Base-by-base conservation (phyloP, 2,888 invertebrate genomes). In the Chelonus formosanus region DNA sequence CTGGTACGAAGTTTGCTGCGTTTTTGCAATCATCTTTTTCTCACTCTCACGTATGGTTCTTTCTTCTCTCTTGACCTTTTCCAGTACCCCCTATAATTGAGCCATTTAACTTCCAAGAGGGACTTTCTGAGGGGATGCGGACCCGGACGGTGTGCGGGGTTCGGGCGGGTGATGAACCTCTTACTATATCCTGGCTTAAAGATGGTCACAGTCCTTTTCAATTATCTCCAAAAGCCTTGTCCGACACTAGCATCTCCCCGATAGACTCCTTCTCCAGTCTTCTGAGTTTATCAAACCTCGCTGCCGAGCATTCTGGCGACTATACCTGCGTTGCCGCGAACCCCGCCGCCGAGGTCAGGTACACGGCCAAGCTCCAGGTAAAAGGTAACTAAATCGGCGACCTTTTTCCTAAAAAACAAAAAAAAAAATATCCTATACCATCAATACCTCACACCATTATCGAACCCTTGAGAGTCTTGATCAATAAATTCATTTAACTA, bases 11-110 rank as follows among this genome's bases (percentile, higher is more conserved):
- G 77, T 55, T 50, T 48, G 54, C 48, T 59, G 45, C 40, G 59
- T 59, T 67, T 66, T 62, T 62, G 52, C 56, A 43, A 62, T 84
- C 84, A 84, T 84, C 86, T 85, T 86, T 86, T 86, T 86, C 84
- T 87, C 84, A 86, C 83, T 85, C 87, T 87, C 86, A 87, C 86
- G 86, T 87, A 86, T 86, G 86, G 87, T 86, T 87, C 86, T 84
- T 82, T 84, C 84, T 83, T 83, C 82, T 85, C 82, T 85, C 83
- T 84, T 82, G 81, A 82, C 82, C 82, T 82, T 82, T 87, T 87
- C 84, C 90, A 92, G 92, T 92, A 89, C 92, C 92, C 86, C 92
- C 92, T 86, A 91, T 90, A 88, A 92, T 92, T 89, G 91, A 91
- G 89, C 91, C 92, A 86, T 92, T 92, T 89, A 89, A 88, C 87